Percentiles rank a stretch among this genome's conserved stretches.
Evolutionary conservation across 2,113 vertebrate genomes (phyloP).

Genomic region (Candoia aspera): DNA sequence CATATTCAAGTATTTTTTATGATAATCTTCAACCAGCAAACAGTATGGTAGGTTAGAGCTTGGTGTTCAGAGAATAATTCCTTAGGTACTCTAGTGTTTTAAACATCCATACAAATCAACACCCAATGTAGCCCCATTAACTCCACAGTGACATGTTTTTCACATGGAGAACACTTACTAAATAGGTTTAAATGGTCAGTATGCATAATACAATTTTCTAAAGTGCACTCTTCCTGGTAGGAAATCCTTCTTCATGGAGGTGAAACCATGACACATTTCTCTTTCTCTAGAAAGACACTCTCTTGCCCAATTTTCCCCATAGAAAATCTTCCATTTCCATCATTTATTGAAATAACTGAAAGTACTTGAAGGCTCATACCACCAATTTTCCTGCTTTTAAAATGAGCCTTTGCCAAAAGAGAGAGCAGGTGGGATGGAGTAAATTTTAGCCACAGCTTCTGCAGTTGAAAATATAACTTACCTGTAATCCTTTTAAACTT

Average conservation of each 20-base stretch:
- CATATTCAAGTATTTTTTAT: slow-evolving; percentile 22
- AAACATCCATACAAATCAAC: background rate
- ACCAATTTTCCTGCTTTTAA: slow-evolving; percentile 35
- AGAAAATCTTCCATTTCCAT: slow-evolving; percentile 7
- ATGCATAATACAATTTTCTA: slow-evolving; percentile 27
- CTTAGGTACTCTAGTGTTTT: slow-evolving; percentile 7
- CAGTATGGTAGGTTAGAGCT: background rate
- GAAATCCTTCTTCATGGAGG: background rate
- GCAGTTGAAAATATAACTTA: background rate
- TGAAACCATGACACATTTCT: background rate
- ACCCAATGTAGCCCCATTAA: background rate
- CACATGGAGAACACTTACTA: slow-evolving; percentile 11
- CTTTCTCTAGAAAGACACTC: background rate
- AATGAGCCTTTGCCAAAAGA: slow-evolving; percentile 13
- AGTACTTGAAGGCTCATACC: background rate
- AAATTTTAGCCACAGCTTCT: slow-evolving; percentile 28
- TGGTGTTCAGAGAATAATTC: background rate
- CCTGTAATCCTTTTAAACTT: background rate
- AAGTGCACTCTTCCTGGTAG: slow-evolving; percentile 3
- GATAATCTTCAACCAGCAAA: background rate
- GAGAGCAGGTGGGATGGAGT: slow-evolving; percentile 1
- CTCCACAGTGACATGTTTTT: slow-evolving; percentile 27
- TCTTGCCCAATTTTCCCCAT: background rate
- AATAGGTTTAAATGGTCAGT: slow-evolving; percentile 9
- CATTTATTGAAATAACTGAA: slow-evolving; percentile 22